Percentiles rank a stretch among this genome's conserved stretches.
Evolutionary conservation across 2,113 vertebrate species (phyloP).

Genomic region (Toxotes jaculatrix): DNA sequence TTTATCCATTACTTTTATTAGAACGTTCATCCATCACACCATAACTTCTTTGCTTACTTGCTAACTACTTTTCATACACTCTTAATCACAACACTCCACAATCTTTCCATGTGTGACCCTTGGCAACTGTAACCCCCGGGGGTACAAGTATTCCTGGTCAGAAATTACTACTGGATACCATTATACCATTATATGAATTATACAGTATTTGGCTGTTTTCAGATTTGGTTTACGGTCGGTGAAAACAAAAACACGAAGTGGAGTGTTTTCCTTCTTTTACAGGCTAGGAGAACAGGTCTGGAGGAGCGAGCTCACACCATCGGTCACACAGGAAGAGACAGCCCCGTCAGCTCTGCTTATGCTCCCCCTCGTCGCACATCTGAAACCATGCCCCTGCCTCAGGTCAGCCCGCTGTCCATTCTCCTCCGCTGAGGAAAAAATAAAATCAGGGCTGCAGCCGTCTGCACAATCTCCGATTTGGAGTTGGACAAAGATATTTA

Average conservation of each 20-base stretch:
- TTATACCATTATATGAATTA: background rate
- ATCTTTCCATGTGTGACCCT: background rate
- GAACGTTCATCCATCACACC: background rate
- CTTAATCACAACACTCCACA: background rate
- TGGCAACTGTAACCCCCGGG: background rate
- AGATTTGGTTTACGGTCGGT: background rate
- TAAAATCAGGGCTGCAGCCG: background rate
- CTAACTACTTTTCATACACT: background rate
- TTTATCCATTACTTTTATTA: background rate
- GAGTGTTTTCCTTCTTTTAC: background rate
- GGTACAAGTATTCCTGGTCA: no score
- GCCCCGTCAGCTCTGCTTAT: constrained; percentile 40
- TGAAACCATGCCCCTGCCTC: constrained; percentile 70
- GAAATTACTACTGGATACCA: no score
- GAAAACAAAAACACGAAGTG: background rate
- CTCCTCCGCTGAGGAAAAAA: background rate
- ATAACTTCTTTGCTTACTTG: background rate
- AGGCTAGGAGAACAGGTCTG: constrained; percentile 70
- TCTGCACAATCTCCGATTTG: no score
- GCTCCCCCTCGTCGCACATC: constrained; percentile 57
- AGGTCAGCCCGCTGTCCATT: constrained; percentile 44
- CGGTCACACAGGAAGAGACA: constrained; percentile 68
- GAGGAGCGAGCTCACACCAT: constrained; percentile 77
- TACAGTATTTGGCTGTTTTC: background rate
- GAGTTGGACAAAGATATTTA: background rate